Evolutionary conservation across 2,888 invertebrate species (phyloP), one percentile per base, ranked within the genome.

Genomic region (Tetheella fluctuosa): DNA sequence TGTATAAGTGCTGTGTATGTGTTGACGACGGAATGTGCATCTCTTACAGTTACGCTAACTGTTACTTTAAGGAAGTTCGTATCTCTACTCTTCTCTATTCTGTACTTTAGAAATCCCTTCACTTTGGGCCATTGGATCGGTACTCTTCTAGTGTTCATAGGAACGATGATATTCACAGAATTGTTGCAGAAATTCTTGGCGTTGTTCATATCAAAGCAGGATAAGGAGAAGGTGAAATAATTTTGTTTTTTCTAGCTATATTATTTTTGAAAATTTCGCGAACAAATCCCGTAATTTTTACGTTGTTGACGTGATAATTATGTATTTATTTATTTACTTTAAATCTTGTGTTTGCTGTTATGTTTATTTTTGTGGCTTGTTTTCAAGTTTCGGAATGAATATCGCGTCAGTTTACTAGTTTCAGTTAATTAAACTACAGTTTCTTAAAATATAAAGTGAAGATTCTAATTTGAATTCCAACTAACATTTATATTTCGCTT

Each of bases 1-100:
- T 99, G 99, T 85, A 99, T 99, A 65, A 96, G 97, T 83, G 97
- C 98, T 10, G 99, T 99, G 1, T 99, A 98, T 80, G 95, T 97
- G 34, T 91, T 99, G 79, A 99, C 99, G 1, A 97, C 99, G 0
- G 98, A 98, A 86, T 98, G 98, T 81, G 95, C 97, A 0, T 98
- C 99, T 0, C 88, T 99, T 54, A 98, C 98, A 0, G 99, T 99
- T 1, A 99, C 99, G 0, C 93, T 99, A 71, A 98, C 99, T 0
- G 97, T 99, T 34, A 99, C 99, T 0, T 89, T 99, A 59, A 94
- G 99, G 57, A 99, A 99, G 90, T 99, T 99, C 83, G 94, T 98
- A 37, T 99, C 99, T 0, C 93, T 99, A 42, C 87, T 99, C n/a
- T 97, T 99, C 82, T 99, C 99, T 0, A 98, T 99, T 71, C 76